A percentile compares a stretch with the other conserved stretches of the same genome.
Conservation (phyloP, 2,113 vertebrate genomes). For the Eurypyga helias region DNA sequence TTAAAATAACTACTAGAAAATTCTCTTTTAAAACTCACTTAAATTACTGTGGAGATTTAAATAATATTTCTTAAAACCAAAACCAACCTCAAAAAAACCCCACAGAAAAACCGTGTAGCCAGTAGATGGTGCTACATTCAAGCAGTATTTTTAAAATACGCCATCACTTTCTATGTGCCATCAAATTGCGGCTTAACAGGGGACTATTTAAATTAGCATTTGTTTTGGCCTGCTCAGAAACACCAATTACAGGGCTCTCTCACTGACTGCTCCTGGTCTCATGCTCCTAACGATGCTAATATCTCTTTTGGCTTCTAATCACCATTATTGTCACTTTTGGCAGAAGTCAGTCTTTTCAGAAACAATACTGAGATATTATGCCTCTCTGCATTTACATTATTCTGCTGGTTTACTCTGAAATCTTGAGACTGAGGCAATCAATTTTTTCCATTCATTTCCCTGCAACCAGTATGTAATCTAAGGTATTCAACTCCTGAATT, state of each 20-base stretch:
- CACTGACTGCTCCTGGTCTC: background rate
- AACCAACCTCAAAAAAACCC: fast-evolving
- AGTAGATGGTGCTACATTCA: conserved; percentile 62
- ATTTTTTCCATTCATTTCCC: background rate
- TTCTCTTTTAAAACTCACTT: background rate
- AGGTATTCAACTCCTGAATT: background rate
- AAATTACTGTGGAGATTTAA: background rate
- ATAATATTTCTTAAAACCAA: background rate
- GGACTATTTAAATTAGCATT: background rate
- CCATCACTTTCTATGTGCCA: background rate
- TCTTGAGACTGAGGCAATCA: background rate
- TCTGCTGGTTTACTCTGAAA: background rate
- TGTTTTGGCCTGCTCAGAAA: background rate
- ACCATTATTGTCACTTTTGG: background rate
- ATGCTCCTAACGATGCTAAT: background rate
- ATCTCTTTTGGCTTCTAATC: background rate
- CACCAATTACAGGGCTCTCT: background rate
- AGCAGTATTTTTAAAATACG: background rate
- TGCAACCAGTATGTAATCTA: background rate
- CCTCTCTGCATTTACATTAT: background rate
- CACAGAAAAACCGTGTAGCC: background rate
- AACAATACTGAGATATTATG: background rate
- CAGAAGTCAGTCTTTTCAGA: background rate
- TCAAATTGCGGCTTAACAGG: background rate
- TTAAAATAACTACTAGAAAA: background rate